These are phyloP conservation scores for Vollenhovia emeryi DNA, from an alignment of 1,140 invertebrate genomes.

Conservation along the genomic window DNA sequence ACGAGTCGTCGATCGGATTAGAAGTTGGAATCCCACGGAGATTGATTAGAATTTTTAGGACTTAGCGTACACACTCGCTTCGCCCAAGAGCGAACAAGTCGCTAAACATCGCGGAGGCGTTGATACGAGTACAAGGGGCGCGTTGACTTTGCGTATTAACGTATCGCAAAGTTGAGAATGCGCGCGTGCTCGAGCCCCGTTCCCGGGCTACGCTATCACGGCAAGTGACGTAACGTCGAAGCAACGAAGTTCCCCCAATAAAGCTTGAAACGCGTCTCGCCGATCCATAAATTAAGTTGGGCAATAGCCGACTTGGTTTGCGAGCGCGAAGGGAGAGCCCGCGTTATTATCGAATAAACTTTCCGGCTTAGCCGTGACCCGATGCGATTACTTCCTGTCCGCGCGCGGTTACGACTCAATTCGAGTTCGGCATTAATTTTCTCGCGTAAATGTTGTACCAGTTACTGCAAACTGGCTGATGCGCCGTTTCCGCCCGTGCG, in stretches of 20 bases:
- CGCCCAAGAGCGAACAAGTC: background rate
- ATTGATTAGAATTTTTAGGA: background rate
- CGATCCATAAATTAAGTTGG: conserved; percentile 51
- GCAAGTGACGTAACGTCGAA: conserved; percentile 19
- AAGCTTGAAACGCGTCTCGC: conserved; percentile 45
- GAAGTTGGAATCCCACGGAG: background rate
- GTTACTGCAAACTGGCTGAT: conserved; percentile 49
- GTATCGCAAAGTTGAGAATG: conserved; percentile 7
- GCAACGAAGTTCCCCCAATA: conserved; percentile 49
- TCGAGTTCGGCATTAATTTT: conserved; percentile 63
- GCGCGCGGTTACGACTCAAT: conserved; percentile 26
- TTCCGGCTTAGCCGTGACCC: conserved; percentile 9
- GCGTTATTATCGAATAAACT: conserved; percentile 55
- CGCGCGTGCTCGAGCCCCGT: background rate
- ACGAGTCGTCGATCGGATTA: background rate
- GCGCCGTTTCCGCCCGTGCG: conserved; percentile 20
- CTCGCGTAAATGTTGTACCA: conserved; percentile 65
- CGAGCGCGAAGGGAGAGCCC: background rate
- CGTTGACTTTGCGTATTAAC: conserved; percentile 21
- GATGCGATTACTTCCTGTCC: conserved; percentile 55
- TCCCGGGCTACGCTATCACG: background rate
- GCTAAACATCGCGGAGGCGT: background rate
- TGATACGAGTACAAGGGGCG: no score
- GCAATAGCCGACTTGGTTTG: conserved; percentile 44
- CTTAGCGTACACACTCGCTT: no score